A percentile compares a stretch with the other conserved stretches of the same genome.
Evolutionary conservation across 2,113 vertebrate species (phyloP).

Genomic region (Corvus moneduloides): DNA sequence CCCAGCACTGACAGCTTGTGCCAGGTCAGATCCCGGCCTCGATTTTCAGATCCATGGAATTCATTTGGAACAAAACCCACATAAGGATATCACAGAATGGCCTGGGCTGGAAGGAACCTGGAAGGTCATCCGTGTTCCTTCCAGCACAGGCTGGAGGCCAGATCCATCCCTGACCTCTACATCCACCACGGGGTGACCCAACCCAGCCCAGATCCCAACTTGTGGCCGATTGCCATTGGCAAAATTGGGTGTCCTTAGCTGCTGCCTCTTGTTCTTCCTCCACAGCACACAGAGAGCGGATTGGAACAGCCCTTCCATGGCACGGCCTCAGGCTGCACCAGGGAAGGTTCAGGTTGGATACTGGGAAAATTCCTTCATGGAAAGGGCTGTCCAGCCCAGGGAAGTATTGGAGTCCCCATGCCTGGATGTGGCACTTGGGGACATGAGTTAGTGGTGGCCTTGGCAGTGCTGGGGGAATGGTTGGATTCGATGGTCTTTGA

Average conservation of each 20-base stretch:
- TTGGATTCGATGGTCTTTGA: background rate
- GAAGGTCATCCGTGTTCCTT: background rate
- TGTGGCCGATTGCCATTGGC: fast-evolving
- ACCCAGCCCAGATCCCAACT: background rate
- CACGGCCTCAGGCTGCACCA: background rate
- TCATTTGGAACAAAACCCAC: background rate
- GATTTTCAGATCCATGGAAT: background rate
- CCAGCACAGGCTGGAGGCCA: background rate
- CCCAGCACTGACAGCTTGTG: background rate
- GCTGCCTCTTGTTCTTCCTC: background rate
- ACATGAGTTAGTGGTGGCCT: background rate
- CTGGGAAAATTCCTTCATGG: background rate
- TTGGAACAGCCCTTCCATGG: background rate
- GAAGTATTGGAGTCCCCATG: background rate
- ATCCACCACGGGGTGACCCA: fast-evolving
- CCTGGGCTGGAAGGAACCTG: background rate
- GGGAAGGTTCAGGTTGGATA: background rate
- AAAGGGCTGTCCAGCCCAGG: background rate
- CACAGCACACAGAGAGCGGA: fast-evolving
- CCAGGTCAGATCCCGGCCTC: background rate
- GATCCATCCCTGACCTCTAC: background rate
- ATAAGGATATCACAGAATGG: fast-evolving
- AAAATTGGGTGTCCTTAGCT: background rate
- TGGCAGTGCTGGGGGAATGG: background rate
- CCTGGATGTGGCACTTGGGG: background rate